A percentile compares a stretch with the other conserved stretches of the same genome.
Evolutionary conservation across 1,140 invertebrate genomes (phyloP).

Genomic region (Philotrypesis tridentata): DNA sequence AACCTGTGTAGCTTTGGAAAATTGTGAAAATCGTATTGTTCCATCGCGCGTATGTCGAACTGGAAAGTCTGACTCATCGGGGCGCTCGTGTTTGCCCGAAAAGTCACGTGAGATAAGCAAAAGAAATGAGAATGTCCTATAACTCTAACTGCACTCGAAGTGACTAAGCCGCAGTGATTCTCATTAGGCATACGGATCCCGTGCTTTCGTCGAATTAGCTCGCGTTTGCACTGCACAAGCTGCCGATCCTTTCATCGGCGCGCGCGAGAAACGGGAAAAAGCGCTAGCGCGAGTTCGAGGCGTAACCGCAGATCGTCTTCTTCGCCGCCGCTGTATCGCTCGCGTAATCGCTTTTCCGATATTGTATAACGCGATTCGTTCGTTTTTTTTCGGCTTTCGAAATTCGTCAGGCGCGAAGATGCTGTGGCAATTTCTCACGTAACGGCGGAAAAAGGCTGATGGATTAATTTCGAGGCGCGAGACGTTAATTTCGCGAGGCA

Average conservation of each 20-base stretch:
- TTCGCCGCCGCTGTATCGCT: neutral
- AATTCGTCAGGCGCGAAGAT: neutral
- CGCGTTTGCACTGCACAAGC: no score
- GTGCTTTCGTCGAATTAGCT: no score
- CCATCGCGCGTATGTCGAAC: no score
- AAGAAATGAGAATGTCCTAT: no score
- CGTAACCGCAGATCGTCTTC: constrained; percentile 47
- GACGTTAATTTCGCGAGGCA: neutral
- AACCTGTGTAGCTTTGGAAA: no score
- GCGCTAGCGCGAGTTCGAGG: constrained; percentile 15
- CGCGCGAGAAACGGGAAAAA: constrained; percentile 48
- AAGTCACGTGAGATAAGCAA: no score
- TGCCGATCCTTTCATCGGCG: constrained; percentile 46
- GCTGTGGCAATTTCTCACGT: neutral
- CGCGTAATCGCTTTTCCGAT: constrained; percentile 5
- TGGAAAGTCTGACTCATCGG: no score
- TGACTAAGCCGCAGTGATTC: no score
- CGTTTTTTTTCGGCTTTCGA: neutral
- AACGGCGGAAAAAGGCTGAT: neutral
- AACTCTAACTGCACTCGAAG: no score
- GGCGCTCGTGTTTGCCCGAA: no score
- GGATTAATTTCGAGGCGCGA: neutral
- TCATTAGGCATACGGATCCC: no score
- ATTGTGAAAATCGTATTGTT: no score
- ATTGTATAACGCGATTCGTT: neutral